Evolutionary conservation across 1,140 invertebrate genomes (phyloP).

Genomic region (Cotesia typhae): DNA sequence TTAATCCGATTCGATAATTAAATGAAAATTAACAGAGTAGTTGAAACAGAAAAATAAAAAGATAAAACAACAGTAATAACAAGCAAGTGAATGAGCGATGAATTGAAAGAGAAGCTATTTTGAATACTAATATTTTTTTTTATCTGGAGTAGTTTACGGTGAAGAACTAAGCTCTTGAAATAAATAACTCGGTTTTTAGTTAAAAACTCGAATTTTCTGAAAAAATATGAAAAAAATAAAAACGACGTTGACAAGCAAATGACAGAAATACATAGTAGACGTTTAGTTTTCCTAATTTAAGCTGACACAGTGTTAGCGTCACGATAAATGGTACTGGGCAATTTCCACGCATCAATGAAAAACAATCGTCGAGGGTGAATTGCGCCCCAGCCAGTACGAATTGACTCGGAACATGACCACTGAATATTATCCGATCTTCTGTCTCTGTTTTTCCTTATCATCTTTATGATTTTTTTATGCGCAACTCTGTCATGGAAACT

Average conservation of each 20-base stretch:
- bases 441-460: neutral
- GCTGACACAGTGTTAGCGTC: slow-evolving; percentile 7
- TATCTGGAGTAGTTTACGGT: too few relatives aligned
- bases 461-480: neutral
- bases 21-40: too few relatives aligned
- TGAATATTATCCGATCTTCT: slow-evolving; percentile 26
- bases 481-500: neutral
- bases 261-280: neutral
- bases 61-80: too few relatives aligned
- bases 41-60: too few relatives aligned
- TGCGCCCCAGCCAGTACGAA: slow-evolving; percentile 14
- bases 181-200: neutral
- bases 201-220: neutral
- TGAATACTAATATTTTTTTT: too few relatives aligned
- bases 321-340: slow-evolving; percentile 23
- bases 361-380: slow-evolving; percentile 27
- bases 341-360: slow-evolving; percentile 28
- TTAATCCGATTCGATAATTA: too few relatives aligned
- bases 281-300: slow-evolving; percentile 11
- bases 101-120: too few relatives aligned
- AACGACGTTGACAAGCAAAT: neutral
- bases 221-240: neutral
- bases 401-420: slow-evolving; percentile 23
- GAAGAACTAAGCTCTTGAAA: too few relatives aligned
- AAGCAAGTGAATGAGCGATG: too few relatives aligned